Conservation (phyloP, 2,888 invertebrate species). For the Molanna angustata region DNA sequence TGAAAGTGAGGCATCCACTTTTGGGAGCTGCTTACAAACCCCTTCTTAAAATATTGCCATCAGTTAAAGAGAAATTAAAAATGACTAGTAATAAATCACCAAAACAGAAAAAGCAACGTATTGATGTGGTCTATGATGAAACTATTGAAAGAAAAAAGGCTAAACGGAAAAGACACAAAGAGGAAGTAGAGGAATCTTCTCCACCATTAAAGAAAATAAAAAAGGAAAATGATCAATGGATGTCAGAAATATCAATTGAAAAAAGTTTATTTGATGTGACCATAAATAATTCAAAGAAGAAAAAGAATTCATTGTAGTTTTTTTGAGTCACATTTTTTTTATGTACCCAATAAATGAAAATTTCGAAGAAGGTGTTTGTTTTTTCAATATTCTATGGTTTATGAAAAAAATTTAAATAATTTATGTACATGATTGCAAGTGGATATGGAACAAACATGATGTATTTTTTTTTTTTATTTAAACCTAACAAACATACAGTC, state of each 20-base stretch:
- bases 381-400: no score
- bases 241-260: constrained; percentile 24
- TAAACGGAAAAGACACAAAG: constrained; percentile 9
- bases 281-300: constrained; percentile 16
- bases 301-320: no score
- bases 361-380: no score
- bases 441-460: no score
- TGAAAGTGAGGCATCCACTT: constrained; percentile 27
- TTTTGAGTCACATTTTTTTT: no score
- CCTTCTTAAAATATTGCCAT: constrained; percentile 13
- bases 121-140: constrained; percentile 2
- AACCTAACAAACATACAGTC: no score
- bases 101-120: constrained; percentile 12
- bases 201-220: constrained; percentile 19
- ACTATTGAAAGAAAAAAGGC: not conserved
- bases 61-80: constrained; percentile 21
- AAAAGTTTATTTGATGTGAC: constrained; percentile 25
- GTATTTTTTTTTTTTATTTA: no score
- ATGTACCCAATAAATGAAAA: no score
- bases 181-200: not conserved
- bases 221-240: constrained; percentile 22
- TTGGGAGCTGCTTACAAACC: constrained; percentile 24
- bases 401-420: no score
- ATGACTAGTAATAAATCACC: constrained; percentile 10
- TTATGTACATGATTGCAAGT: no score